Conservation (phyloP, 2,888 invertebrate species). For the Drosophila paramelanica region DNA sequence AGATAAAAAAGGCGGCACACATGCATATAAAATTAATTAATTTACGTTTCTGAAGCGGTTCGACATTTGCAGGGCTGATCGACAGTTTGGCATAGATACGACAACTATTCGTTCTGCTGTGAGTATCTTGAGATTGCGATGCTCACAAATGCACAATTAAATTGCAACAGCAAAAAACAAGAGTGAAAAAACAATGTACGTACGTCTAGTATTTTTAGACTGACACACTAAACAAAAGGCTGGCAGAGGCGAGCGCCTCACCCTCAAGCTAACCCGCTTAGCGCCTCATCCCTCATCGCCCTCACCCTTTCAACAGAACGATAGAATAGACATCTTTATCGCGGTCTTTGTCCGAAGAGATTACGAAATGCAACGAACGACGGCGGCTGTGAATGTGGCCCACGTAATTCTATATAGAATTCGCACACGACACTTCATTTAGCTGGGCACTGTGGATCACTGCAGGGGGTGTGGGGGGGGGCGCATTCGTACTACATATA, state of each 20-base stretch:
- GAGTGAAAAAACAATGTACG: conserved; percentile 50
- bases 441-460: neutral
- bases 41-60: conserved; percentile 3
- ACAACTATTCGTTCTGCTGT: neutral
- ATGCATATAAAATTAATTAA: no score
- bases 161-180: conserved; percentile 31
- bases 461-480: neutral
- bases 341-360: conserved; percentile 48
- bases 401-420: conserved; percentile 74
- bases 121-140: conserved; percentile 40
- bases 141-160: conserved; percentile 62
- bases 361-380: conserved; percentile 60
- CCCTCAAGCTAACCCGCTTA: conserved; percentile 6
- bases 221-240: conserved; percentile 72
- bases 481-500: conserved; percentile 1
- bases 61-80: conserved; percentile 46
- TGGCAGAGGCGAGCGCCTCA: conserved; percentile 29
- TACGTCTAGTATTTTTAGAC: conserved; percentile 64
- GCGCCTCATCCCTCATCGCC: neutral
- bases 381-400: conserved; percentile 39
- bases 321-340: conserved; percentile 26
- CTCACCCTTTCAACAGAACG: conserved; percentile 7
- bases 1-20: neutral
- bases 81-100: conserved; percentile 56
- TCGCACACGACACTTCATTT: conserved; percentile 27